Conservation (phyloP, 2,888 invertebrate genomes). For the Gasteruption jaculator region DNA sequence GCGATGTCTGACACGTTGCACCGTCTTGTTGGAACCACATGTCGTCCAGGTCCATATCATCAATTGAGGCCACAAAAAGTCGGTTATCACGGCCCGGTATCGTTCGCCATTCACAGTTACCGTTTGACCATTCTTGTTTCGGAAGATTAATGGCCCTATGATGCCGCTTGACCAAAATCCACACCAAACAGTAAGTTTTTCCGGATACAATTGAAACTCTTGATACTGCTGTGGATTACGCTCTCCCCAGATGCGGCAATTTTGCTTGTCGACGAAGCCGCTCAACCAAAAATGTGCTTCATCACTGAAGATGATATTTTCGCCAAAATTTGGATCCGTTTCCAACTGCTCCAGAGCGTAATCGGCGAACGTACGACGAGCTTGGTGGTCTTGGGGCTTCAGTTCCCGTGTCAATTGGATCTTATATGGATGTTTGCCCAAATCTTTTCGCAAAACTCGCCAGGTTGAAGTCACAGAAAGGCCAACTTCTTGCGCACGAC, state of each 20-base stretch:
- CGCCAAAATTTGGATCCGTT: constrained; percentile 23
- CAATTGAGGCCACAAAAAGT: constrained; percentile 21
- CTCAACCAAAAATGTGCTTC: constrained; percentile 34
- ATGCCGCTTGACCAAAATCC: constrained; percentile 41
- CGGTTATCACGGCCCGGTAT: constrained; percentile 28
- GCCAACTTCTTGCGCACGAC: constrained; percentile 27
- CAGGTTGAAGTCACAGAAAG: constrained; percentile 28
- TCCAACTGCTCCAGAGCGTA: constrained; percentile 23
- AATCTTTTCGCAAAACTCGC: constrained; percentile 28
- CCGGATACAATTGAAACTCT: constrained; percentile 27
- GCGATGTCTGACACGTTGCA: constrained; percentile 8
- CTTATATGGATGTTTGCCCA: constrained; percentile 30
- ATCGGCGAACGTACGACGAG: constrained; percentile 24
- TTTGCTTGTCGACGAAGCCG: too few species aligned
- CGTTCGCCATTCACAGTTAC: constrained; percentile 30
- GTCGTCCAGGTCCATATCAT: constrained; percentile 21
- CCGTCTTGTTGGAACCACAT: constrained; percentile 15
- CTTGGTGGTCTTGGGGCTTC: constrained; percentile 28
- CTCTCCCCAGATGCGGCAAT: too few species aligned
- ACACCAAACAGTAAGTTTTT: constrained; percentile 43
- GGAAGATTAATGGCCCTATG: constrained; percentile 39
- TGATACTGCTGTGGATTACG: constrained; percentile 25
- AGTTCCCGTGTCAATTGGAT: constrained; percentile 31
- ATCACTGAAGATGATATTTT: constrained; percentile 27
- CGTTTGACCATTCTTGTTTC: constrained; percentile 29